Conservation (phyloP, 2,888 invertebrate genomes). For the Dynastes grantii region DNA sequence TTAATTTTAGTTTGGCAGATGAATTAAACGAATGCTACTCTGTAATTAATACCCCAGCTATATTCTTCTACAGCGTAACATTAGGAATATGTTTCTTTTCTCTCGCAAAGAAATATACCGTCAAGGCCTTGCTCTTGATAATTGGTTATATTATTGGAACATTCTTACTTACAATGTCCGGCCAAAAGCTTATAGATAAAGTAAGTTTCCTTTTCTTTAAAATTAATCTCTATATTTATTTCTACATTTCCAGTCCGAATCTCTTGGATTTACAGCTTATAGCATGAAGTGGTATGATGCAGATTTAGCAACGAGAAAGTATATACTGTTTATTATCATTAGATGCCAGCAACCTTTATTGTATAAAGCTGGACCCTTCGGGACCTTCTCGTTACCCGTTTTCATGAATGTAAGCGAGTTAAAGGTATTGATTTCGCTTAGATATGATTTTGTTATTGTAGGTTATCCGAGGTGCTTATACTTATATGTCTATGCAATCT, state of each 20-base stretch:
- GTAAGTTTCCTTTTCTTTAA: background rate
- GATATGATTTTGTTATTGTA: background rate
- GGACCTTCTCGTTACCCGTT: background rate
- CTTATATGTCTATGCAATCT: slow-evolving; percentile 29
- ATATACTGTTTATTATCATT: background rate
- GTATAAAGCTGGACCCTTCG: slow-evolving; percentile 13
- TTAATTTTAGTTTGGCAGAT: slow-evolving; percentile 9
- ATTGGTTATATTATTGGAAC: background rate
- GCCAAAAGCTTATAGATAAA: slow-evolving; percentile 16
- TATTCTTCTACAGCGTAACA: background rate
- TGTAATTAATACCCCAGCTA: slow-evolving; percentile 2
- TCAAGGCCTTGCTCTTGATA: background rate
- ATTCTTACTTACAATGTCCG: background rate
- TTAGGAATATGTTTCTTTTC: slow-evolving; percentile 20
- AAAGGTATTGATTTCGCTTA: background rate
- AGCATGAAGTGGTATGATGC: slow-evolving; percentile 15
- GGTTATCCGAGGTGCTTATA: slow-evolving; percentile 25
- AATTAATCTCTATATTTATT: background rate
- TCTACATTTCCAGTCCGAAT: slow-evolving; percentile 1
- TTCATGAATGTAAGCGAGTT: background rate
- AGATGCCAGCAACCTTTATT: slow-evolving; percentile 5
- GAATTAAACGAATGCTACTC: slow-evolving; percentile 4
- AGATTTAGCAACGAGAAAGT: background rate
- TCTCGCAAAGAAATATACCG: background rate
- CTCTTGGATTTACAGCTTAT: background rate